Evolutionary conservation across 2,888 invertebrate genomes (phyloP).

Genomic region (Himalopsyche kuldschensis): DNA sequence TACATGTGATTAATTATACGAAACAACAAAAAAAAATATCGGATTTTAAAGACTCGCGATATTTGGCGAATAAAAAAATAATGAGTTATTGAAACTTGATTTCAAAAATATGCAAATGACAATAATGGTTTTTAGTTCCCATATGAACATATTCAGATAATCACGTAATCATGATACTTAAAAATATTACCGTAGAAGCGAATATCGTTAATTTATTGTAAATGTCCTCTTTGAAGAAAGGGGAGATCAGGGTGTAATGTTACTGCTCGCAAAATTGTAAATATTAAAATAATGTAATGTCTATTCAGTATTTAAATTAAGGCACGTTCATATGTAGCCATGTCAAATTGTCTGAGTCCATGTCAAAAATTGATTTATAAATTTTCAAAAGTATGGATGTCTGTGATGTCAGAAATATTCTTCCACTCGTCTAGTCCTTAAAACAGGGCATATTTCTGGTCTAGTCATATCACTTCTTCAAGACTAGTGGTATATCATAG

Average conservation of each 20-base stretch:
- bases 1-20: neutral
- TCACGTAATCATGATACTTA: neutral
- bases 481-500: too few species aligned
- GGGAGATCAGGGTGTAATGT: neutral
- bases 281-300: too few species aligned
- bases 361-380: too few species aligned
- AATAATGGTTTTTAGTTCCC: neutral
- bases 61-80: neutral
- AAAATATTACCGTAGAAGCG: neutral
- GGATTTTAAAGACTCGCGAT: neutral
- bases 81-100: slow-evolving; percentile 1
- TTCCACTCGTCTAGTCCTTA: too few species aligned
- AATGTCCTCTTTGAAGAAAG: neutral
- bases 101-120: neutral
- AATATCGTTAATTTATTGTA: neutral
- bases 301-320: too few species aligned
- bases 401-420: too few species aligned
- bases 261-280: neutral
- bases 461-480: too few species aligned
- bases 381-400: too few species aligned
- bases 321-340: too few species aligned
- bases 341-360: too few species aligned
- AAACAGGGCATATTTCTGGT: too few species aligned
- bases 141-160: neutral
- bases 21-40: neutral